These are phyloP conservation scores for Axis porcinus DNA, from an alignment of 2,113 vertebrate species.

Conservation along the genomic window DNA sequence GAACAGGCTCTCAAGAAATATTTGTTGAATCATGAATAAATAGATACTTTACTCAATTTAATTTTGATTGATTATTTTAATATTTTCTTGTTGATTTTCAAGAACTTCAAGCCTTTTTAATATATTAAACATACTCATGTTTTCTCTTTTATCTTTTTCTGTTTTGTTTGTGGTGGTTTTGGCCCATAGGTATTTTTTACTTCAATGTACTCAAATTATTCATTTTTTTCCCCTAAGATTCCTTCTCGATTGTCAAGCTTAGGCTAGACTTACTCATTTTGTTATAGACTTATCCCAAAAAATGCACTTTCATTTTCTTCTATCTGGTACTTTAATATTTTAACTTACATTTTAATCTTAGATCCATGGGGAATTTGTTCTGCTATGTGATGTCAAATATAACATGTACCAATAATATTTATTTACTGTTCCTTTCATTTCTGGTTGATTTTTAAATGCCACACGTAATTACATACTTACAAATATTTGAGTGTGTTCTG, in stretches of 20 bases:
- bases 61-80: background rate
- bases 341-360: constrained; percentile 6
- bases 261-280: background rate
- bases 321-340: background rate
- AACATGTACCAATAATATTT: background rate
- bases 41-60: background rate
- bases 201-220: background rate
- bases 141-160: background rate
- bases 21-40: background rate
- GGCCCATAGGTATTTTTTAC: background rate
- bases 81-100: background rate
- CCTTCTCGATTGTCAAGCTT: background rate
- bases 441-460: background rate
- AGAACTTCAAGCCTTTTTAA: background rate
- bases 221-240: background rate
- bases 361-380: background rate
- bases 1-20: background rate
- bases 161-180: background rate
- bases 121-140: background rate
- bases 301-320: background rate
- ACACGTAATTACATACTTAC: background rate
- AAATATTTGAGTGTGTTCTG: background rate
- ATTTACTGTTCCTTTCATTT: background rate
- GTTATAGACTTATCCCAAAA: background rate
- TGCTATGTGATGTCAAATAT: background rate